Evolutionary conservation across 2,113 vertebrate genomes (phyloP).

Genomic region (Alethe castanea): DNA sequence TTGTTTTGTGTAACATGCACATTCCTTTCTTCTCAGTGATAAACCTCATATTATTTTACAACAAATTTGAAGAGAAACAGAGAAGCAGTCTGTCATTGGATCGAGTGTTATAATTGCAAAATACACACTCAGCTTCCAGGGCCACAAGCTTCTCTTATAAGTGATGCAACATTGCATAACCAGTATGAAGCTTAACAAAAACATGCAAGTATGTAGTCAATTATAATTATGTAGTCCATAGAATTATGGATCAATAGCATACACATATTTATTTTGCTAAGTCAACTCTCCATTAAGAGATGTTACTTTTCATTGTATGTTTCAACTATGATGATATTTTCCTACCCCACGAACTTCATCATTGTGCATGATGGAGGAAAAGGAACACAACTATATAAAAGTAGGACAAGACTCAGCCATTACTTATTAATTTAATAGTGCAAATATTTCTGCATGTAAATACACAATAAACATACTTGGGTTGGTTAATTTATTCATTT

Average conservation of each 20-base stretch:
- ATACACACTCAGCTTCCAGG: not conserved
- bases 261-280: not conserved
- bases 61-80: not conserved
- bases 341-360: not conserved
- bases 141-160: not conserved
- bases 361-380: not conserved
- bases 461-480: not conserved
- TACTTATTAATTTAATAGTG: not conserved
- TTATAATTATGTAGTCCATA: too few relatives aligned
- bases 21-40: not conserved
- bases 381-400: not conserved
- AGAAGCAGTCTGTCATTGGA: not conserved
- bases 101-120: not conserved
- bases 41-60: not conserved
- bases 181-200: not conserved
- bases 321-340: not conserved
- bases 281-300: not conserved
- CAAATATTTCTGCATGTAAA: not conserved
- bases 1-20: not conserved
- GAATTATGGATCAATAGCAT: not conserved
- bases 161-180: not conserved
- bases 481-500: not conserved
- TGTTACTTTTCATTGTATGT: not conserved
- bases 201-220: not conserved
- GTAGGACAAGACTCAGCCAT: not conserved